Conservation (phyloP, 2,797 vertebrate species). For the Crocidura indochinensis region DNA sequence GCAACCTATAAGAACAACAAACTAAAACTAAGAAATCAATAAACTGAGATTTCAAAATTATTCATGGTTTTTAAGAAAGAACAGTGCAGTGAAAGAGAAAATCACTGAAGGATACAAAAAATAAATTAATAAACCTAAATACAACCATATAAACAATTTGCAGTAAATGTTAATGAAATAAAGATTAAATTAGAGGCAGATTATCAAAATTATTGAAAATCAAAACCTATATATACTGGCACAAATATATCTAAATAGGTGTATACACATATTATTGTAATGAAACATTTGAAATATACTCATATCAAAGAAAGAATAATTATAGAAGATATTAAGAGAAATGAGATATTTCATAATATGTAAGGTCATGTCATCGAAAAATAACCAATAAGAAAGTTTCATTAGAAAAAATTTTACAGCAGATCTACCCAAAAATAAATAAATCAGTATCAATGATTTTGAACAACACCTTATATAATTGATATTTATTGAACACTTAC, state of each 20-base stretch:
- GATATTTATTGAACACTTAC: no score
- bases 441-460: no score
- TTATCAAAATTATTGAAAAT: neutral
- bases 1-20: neutral
- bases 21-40: neutral
- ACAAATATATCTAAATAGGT: neutral
- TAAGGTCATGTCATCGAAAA: neutral
- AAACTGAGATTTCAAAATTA: neutral
- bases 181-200: neutral
- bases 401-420: neutral
- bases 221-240: neutral
- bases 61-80: neutral
- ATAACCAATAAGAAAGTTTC: neutral
- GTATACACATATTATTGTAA: neutral
- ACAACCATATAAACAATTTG: neutral
- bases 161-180: neutral
- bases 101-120: neutral
- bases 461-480: no score
- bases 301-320: neutral
- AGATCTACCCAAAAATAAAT: neutral
- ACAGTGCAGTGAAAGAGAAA: neutral
- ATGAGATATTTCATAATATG: neutral
- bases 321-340: conserved; percentile 31
- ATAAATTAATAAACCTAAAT: neutral
- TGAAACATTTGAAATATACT: neutral